Evolutionary conservation across 2,888 invertebrate species (phyloP).

Genomic region (Augochlorella aurata): DNA sequence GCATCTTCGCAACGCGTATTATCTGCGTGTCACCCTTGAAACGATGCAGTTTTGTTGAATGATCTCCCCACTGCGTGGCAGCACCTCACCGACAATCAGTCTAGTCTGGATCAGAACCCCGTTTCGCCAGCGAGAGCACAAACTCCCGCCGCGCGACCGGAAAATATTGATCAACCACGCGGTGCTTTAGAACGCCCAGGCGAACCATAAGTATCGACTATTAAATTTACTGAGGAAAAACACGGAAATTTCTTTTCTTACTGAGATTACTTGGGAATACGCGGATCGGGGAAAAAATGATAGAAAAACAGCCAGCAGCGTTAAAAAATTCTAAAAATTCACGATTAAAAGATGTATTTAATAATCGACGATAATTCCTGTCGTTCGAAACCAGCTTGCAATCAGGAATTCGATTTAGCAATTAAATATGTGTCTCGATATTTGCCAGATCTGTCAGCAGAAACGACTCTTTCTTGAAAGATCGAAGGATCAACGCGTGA

Average conservation of each 20-base stretch:
- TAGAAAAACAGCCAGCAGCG: too few relatives aligned
- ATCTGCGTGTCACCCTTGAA: constrained; percentile 38
- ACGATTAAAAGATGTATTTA: too few relatives aligned
- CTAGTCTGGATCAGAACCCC: constrained; percentile 58
- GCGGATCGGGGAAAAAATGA: too few relatives aligned
- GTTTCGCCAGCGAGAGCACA: not conserved
- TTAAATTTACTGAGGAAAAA: not conserved
- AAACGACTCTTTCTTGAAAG: not conserved
- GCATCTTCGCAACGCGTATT: not conserved
- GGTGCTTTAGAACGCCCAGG: not conserved
- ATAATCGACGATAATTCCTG: too few relatives aligned
- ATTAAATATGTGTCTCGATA: too few relatives aligned
- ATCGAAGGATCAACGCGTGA: not conserved
- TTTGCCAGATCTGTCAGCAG: too few relatives aligned
- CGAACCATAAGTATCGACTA: not conserved
- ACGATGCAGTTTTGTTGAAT: constrained; percentile 17
- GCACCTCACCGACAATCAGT: constrained; percentile 44
- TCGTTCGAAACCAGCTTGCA: too few relatives aligned
- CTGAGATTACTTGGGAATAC: not conserved
- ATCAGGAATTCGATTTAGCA: too few relatives aligned
- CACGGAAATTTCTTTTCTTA: too few relatives aligned
- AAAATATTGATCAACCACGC: constrained; percentile 10
- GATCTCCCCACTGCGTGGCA: constrained; percentile 50
- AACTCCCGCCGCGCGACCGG: not conserved
- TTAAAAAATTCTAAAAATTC: too few relatives aligned